These are phyloP conservation scores for Cephalophus harveyi DNA, from an alignment of 2,113 vertebrate species.

Conservation along the genomic window DNA sequence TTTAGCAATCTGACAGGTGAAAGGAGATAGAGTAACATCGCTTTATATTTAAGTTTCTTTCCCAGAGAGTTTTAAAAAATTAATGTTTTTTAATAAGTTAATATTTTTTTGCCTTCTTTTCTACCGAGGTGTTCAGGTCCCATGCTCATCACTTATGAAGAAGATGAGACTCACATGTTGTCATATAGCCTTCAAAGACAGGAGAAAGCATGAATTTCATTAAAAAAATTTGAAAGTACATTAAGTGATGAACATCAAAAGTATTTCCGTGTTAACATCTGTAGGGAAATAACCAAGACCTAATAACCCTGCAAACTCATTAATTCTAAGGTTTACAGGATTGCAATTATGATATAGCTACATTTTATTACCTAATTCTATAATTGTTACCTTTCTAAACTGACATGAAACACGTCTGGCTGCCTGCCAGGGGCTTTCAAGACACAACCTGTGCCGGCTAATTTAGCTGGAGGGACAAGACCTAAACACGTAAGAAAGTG, in stretches of 20 bases:
- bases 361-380: neutral
- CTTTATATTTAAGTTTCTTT: neutral
- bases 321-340: neutral
- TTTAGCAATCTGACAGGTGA: neutral
- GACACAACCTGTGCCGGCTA: neutral
- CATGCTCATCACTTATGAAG: neutral
- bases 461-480: neutral
- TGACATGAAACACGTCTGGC: neutral
- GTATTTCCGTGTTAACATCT: fast-evolving
- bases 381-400: constrained; percentile 4
- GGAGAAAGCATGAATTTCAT: neutral
- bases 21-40: neutral
- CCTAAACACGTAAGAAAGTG: neutral
- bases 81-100: neutral
- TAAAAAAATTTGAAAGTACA: neutral
- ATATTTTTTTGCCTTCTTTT: neutral
- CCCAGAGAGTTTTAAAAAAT: neutral
- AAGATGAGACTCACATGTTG: fast-evolving
- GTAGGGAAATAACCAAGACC: neutral
- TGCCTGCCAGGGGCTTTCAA: neutral
- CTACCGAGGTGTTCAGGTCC: neutral
- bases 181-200: neutral
- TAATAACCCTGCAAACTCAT: fast-evolving
- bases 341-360: fast-evolving
- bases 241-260: fast-evolving